These are phyloP conservation scores for Phylloscopus whistleri DNA, from an alignment of 2,113 vertebrate species.

Conservation along the genomic window DNA sequence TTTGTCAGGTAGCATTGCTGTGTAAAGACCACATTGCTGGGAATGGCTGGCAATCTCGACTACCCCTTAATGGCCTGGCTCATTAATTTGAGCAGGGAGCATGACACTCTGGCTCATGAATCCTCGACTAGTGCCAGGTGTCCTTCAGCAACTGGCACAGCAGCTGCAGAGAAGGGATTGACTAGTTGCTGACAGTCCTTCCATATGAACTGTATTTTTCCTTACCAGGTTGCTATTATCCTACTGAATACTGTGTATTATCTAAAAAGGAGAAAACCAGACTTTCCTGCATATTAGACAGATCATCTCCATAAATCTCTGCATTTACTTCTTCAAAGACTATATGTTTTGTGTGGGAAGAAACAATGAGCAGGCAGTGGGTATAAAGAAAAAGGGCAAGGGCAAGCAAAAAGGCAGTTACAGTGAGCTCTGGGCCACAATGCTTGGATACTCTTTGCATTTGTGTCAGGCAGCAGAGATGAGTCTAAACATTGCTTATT, in stretches of 20 bases:
- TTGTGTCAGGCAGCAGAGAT: not conserved
- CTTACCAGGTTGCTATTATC: not conserved
- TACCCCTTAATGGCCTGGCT: not conserved
- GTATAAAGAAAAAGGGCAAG: not conserved
- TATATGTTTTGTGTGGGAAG: not conserved
- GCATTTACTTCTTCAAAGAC: not conserved
- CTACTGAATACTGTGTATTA: not conserved
- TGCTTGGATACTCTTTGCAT: not conserved
- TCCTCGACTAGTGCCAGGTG: not conserved
- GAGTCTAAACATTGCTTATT: not conserved
- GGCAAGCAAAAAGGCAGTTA: not conserved
- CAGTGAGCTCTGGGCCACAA: not conserved
- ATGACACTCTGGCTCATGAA: not conserved
- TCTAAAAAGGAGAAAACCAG: not conserved
- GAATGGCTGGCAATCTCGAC: not conserved
- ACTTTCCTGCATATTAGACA: not conserved
- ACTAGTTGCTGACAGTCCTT: not conserved
- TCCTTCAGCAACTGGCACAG: not conserved
- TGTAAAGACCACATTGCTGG: not conserved
- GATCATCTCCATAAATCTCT: not conserved
- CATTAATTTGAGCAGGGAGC: not conserved
- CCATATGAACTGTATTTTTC: not conserved
- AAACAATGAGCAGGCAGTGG: not conserved
- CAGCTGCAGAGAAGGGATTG: not conserved
- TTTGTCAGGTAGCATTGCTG: not conserved